phyloP scores from a whole-genome alignment of 2,888 invertebrate genomes.

The Anarsia innoxiella region DNA sequence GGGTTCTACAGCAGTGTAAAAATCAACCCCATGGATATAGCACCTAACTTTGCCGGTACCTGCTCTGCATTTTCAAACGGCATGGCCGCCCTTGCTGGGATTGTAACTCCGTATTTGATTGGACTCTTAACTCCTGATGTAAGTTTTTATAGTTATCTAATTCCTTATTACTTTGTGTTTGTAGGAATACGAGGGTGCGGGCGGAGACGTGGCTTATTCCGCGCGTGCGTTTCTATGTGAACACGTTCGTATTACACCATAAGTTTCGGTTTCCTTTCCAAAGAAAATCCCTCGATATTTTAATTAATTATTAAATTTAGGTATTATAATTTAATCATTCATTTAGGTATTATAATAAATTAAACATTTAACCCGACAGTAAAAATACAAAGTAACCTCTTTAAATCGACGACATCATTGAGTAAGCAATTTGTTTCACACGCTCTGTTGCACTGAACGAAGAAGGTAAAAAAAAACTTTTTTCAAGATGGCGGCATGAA shows the following conservation, averaged over 20 bases:
- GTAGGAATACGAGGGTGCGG: no score
- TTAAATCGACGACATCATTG: no score
- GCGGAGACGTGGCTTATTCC: no score
- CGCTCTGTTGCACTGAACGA: background rate
- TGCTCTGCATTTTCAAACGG: slow-evolving; percentile 79
- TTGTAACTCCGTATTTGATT: slow-evolving; percentile 75
- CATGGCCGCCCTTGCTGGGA: slow-evolving; percentile 76
- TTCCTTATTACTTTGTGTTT: slow-evolving; percentile 3
- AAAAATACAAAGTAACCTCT: no score
- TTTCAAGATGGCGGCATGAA: background rate
- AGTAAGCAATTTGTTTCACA: background rate
- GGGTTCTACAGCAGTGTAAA: slow-evolving; percentile 81
- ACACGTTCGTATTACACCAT: no score
- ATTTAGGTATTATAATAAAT: no score
- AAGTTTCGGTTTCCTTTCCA: background rate
- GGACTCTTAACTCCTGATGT: slow-evolving; percentile 77
- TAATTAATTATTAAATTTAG: no score
- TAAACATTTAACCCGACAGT: no score
- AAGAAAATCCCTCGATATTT: background rate
- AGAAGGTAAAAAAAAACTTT: background rate
- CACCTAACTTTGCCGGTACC: slow-evolving; percentile 78
- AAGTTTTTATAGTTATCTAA: no score
- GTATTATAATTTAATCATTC: no score
- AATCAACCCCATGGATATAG: slow-evolving; percentile 79
- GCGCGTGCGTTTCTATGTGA: no score